Percentiles rank a stretch among this genome's conserved stretches.
These are phyloP conservation scores for Haliclona indistincta DNA, from an alignment of 37 sponge, comb jelly and placozoan genomes.

Conservation along the genomic window DNA sequence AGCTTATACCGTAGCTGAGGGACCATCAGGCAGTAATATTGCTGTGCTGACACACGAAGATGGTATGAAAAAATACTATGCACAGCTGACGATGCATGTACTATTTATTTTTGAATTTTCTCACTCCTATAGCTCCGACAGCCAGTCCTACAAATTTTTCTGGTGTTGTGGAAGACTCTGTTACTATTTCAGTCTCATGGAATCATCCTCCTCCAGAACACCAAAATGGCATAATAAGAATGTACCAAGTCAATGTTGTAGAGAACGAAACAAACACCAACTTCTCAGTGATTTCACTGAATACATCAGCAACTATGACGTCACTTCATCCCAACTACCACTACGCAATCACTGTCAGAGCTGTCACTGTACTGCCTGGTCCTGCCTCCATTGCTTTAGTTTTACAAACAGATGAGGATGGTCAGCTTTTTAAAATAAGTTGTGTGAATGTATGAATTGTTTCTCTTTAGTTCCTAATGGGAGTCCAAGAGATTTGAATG, in stretches of 20 bases:
- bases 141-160: neutral
- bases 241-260: slow-evolving; percentile 4
- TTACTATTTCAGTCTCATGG: slow-evolving; percentile 5
- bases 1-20: slow-evolving; percentile 8
- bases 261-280: neutral
- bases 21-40: neutral
- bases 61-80: neutral
- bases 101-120: neutral
- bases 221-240: slow-evolving; percentile 28
- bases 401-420: slow-evolving; percentile 16
- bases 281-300: neutral
- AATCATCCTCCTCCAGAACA: slow-evolving; percentile 9
- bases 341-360: neutral
- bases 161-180: neutral
- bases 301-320: neutral
- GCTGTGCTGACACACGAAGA: slow-evolving; percentile 1
- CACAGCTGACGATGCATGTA: neutral
- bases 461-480: neutral
- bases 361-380: slow-evolving; percentile 3
- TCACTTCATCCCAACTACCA: slow-evolving; percentile 23
- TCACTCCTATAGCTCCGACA: neutral
- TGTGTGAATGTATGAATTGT: neutral
- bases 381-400: neutral
- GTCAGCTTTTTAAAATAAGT: neutral
- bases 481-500: neutral